Percentiles rank a stretch among this genome's conserved stretches.
Evolutionary conservation across 1,140 invertebrate species (phyloP).

Genomic region (Hypothenemus hampei): DNA sequence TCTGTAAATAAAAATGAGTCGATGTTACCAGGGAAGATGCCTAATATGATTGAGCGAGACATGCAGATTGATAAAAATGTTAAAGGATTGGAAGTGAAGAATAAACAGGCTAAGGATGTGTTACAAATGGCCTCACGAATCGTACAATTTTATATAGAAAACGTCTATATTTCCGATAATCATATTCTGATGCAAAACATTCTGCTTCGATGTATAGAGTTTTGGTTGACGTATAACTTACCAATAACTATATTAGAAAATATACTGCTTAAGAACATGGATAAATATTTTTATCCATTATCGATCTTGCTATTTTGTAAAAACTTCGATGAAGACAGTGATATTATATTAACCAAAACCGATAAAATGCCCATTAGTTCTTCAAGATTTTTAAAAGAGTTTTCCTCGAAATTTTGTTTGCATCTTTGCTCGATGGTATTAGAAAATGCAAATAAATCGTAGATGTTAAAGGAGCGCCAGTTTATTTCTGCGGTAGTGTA

Average conservation of each 20-base stretch:
- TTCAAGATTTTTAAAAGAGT: conserved; percentile 43
- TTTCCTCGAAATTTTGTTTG: conserved; percentile 45
- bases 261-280: conserved; percentile 47
- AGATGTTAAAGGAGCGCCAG: too few relatives aligned
- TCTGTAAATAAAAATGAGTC: conserved; percentile 38
- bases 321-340: conserved; percentile 43
- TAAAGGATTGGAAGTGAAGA: conserved; percentile 35
- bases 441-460: conserved; percentile 44
- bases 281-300: conserved; percentile 48
- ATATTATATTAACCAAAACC: conserved; percentile 36
- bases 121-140: conserved; percentile 38
- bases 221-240: conserved; percentile 46
- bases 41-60: background rate
- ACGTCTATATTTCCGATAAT: conserved; percentile 42
- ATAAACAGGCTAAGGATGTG: conserved; percentile 35
- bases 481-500: too few relatives aligned
- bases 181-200: conserved; percentile 46
- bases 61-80: conserved; percentile 13
- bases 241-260: conserved; percentile 45
- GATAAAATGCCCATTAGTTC: conserved; percentile 33
- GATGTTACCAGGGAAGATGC: too few relatives aligned
- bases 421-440: conserved; percentile 46
- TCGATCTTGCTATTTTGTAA: conserved; percentile 48
- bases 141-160: conserved; percentile 42
- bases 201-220: conserved; percentile 46